Percentiles rank a stretch among this genome's conserved stretches.
Conservation (phyloP, 2,113 vertebrate species). For the Rhabdomys dilectus region DNA sequence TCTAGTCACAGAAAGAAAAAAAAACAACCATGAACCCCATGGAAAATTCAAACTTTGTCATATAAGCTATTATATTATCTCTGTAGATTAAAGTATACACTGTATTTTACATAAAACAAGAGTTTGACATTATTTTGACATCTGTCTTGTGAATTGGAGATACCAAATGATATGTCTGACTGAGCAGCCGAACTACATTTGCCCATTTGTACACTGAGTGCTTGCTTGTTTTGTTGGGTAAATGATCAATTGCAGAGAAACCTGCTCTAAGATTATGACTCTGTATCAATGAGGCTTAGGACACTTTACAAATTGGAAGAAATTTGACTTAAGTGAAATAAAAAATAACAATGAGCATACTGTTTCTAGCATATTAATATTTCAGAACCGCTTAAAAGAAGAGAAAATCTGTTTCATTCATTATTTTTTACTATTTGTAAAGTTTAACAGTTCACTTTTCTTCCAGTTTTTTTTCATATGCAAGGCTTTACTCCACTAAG, state of each 20-base stretch:
- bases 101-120: background rate
- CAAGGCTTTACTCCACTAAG: background rate
- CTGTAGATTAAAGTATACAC: background rate
- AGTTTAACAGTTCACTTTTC: background rate
- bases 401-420: background rate
- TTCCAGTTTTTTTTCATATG: background rate
- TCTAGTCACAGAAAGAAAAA: background rate
- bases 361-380: background rate
- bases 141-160: background rate
- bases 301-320: background rate
- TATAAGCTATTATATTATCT: background rate
- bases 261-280: background rate
- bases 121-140: background rate
- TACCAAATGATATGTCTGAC: background rate
- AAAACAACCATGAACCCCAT: background rate
- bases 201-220: background rate
- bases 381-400: constrained; percentile 31
- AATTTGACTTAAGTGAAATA: constrained; percentile 17
- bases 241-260: background rate
- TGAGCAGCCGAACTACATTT: background rate
- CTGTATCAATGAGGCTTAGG: background rate
- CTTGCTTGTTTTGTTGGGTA: background rate
- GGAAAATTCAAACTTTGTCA: background rate
- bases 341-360: background rate
- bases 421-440: background rate